These are phyloP conservation scores for Hydractinia echinata DNA, from an alignment of 30 jellyfish, hydroid and myxozoan genomes.

Conservation along the genomic window DNA sequence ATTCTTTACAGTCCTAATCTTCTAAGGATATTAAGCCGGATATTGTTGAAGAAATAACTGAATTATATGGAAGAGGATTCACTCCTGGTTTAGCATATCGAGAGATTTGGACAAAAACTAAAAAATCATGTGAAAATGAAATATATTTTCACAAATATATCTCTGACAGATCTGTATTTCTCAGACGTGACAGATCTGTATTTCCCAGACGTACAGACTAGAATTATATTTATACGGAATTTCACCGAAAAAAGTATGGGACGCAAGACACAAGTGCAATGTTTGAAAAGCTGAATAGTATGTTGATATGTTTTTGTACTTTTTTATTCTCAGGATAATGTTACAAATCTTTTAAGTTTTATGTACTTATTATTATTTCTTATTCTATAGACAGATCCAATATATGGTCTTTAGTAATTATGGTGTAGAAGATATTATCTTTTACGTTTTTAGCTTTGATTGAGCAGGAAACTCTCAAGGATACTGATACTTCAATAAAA, in stretches of 20 bases:
- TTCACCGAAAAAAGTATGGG: slow-evolving; percentile 12
- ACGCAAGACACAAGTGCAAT: not conserved
- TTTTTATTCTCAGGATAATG: too few relatives aligned
- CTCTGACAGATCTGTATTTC: slow-evolving; percentile 22
- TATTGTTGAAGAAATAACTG: not conserved
- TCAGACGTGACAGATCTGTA: slow-evolving; percentile 23
- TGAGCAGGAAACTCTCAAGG: not conserved
- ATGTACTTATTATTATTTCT: too few relatives aligned
- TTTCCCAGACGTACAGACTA: slow-evolving; percentile 36
- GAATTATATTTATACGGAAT: slow-evolving; percentile 20
- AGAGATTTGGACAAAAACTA: slow-evolving; percentile 3
- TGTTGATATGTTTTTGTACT: too few relatives aligned
- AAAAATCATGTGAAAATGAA: slow-evolving; percentile 9
- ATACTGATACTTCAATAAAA: not conserved
- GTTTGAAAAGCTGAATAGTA: not conserved
- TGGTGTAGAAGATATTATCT: too few relatives aligned
- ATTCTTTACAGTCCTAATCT: slow-evolving; percentile 25
- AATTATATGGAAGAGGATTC: slow-evolving; percentile 14
- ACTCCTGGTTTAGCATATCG: slow-evolving; percentile 35
- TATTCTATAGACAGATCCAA: too few relatives aligned
- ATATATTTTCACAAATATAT: slow-evolving; percentile 3
- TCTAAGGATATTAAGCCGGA: slow-evolving; percentile 12
- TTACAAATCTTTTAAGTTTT: too few relatives aligned
- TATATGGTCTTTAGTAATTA: too few relatives aligned
- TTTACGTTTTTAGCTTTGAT: not conserved